Percentiles rank a stretch among this genome's conserved stretches.
Conservation (phyloP, 1,140 invertebrate species). For the Uloborus diversus region DNA sequence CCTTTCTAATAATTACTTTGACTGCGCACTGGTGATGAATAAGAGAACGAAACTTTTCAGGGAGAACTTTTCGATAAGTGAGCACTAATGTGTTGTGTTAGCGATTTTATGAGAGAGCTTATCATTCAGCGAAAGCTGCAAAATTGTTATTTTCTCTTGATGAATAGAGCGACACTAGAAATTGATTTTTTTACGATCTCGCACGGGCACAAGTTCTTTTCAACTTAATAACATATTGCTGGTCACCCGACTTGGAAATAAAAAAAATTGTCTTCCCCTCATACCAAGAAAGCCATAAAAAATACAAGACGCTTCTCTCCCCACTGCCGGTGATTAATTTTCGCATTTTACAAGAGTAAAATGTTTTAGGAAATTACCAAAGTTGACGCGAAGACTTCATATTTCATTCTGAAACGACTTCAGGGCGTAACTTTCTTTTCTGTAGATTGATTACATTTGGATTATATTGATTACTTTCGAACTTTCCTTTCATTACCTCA, state of each 20-base stretch:
- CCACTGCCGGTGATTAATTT: constrained; percentile 27
- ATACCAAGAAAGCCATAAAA: background rate
- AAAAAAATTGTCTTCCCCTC: background rate
- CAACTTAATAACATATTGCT: constrained; percentile 42
- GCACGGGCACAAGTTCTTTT: background rate
- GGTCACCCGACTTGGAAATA: background rate
- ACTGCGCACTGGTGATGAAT: constrained; percentile 43
- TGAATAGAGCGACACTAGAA: constrained; percentile 17
- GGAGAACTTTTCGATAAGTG: constrained; percentile 45
- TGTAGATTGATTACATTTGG: constrained; percentile 21
- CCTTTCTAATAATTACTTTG: constrained; percentile 52
- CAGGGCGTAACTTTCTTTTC: background rate
- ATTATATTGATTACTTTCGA: constrained; percentile 10
- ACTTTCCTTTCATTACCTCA: background rate
- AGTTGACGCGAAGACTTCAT: constrained; percentile 4
- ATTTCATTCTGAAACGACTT: constrained; percentile 6
- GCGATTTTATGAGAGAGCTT: constrained; percentile 42
- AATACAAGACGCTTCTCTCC: background rate
- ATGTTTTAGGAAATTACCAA: constrained; percentile 36
- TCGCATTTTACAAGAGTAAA: constrained; percentile 28
- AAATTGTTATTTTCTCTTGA: constrained; percentile 54
- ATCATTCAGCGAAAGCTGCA: constrained; percentile 19
- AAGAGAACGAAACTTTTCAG: constrained; percentile 29
- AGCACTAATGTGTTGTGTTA: constrained; percentile 49
- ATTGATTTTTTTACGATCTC: constrained; percentile 17